These are phyloP conservation scores for Danaus chrysippus DNA, from an alignment of 2,888 invertebrate species.

Conservation along the genomic window DNA sequence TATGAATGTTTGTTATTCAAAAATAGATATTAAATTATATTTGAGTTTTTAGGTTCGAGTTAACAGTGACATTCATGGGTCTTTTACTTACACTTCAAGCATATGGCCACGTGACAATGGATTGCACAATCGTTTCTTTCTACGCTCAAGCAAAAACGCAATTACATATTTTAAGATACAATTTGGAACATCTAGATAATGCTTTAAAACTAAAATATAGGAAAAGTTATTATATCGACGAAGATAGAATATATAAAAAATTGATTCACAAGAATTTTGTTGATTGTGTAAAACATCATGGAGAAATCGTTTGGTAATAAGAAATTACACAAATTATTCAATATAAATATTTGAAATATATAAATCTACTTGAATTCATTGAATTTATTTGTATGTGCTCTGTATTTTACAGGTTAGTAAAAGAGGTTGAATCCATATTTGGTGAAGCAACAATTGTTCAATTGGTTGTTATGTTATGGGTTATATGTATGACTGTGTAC, in stretches of 20 bases:
- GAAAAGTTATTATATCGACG: slow-evolving; percentile 17
- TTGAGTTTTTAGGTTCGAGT: slow-evolving; percentile 49
- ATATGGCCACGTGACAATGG: slow-evolving; percentile 60
- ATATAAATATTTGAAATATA: neutral
- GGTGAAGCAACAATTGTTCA: slow-evolving; percentile 57
- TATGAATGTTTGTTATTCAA: neutral
- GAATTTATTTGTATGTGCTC: no score
- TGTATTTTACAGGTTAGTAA: slow-evolving; percentile 46
- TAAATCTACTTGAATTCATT: no score
- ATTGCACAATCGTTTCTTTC: slow-evolving; percentile 61
- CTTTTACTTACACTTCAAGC: slow-evolving; percentile 53
- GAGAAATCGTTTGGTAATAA: slow-evolving; percentile 51
- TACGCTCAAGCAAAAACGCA: slow-evolving; percentile 59
- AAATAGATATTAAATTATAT: neutral
- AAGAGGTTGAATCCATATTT: slow-evolving; percentile 60
- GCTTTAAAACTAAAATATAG: slow-evolving; percentile 1
- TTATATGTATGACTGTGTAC: slow-evolving; percentile 67
- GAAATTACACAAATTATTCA: slow-evolving; percentile 15
- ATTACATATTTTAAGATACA: slow-evolving; percentile 53
- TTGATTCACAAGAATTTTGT: slow-evolving; percentile 47
- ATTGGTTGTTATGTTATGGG: slow-evolving; percentile 59
- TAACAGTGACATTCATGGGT: slow-evolving; percentile 49
- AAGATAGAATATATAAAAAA: slow-evolving; percentile 22
- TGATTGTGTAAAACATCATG: slow-evolving; percentile 52
- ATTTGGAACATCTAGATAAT: slow-evolving; percentile 51